A percentile compares a stretch with the other conserved stretches of the same genome.
Evolutionary conservation across 2,113 vertebrate genomes (phyloP).

Genomic region (Bungarus multicinctus): DNA sequence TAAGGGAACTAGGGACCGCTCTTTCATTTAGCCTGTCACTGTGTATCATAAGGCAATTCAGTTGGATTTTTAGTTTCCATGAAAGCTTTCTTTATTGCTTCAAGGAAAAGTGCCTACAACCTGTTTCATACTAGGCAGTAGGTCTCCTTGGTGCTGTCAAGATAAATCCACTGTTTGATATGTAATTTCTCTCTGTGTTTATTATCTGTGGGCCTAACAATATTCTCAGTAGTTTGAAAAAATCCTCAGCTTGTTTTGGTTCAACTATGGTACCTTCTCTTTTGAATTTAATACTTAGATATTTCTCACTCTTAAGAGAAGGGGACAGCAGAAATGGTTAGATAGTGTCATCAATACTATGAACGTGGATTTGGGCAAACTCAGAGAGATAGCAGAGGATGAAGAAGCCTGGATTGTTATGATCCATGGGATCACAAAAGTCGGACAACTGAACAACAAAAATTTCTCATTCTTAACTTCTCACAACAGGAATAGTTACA

Average conservation of each 20-base stretch:
- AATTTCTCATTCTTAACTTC: background rate
- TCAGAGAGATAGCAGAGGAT: background rate
- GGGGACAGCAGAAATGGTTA: background rate
- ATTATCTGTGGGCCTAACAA: background rate
- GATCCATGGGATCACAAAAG: background rate
- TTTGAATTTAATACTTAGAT: background rate
- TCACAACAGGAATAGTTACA: background rate
- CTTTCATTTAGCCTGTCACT: background rate
- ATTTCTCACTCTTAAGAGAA: background rate
- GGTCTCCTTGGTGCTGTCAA: background rate
- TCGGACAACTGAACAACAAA: background rate
- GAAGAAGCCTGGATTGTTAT: background rate
- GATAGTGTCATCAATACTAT: background rate
- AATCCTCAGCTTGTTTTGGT: background rate
- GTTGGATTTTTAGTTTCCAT: background rate
- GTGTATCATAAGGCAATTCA: fast-evolving
- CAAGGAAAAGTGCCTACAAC: fast-evolving
- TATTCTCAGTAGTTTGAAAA: background rate
- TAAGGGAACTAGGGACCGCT: background rate
- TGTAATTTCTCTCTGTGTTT: background rate
- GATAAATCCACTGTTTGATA: background rate
- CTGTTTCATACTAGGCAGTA: background rate
- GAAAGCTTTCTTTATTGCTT: slow-evolving; percentile 5
- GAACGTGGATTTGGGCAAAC: background rate
- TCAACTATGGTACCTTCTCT: background rate